These are phyloP conservation scores for Dinocampus coccinellae DNA, from an alignment of 2,888 invertebrate genomes.

Conservation along the genomic window DNA sequence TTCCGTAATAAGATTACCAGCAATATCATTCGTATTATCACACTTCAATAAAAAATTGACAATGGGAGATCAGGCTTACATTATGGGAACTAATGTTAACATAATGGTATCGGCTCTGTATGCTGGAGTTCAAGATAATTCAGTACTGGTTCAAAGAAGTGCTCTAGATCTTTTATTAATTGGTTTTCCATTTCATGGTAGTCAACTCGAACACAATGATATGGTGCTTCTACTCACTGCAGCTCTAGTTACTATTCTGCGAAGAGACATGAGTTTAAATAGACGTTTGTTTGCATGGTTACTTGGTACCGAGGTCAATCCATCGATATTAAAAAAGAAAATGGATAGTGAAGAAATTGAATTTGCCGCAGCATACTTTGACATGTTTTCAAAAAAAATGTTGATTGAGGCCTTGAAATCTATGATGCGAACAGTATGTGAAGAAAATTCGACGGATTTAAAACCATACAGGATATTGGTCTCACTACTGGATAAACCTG, in stretches of 20 bases:
- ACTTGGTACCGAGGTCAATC: slow-evolving; percentile 78
- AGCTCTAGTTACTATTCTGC: slow-evolving; percentile 80
- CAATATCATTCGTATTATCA: slow-evolving; percentile 82
- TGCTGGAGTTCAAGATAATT: slow-evolving; percentile 83
- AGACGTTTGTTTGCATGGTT: slow-evolving; percentile 88
- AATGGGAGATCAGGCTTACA: slow-evolving; percentile 85
- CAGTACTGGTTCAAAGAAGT: slow-evolving; percentile 87
- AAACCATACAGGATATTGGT: slow-evolving; percentile 84
- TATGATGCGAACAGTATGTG: slow-evolving; percentile 72
- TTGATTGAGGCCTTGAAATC: slow-evolving; percentile 76
- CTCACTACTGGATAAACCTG: slow-evolving; percentile 87
- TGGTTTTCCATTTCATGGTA: slow-evolving; percentile 88
- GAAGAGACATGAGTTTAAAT: slow-evolving; percentile 92
- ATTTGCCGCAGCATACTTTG: slow-evolving; percentile 74
- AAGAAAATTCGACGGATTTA: slow-evolving; percentile 75
- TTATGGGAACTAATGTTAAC: slow-evolving; percentile 87
- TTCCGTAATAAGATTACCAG: slow-evolving; percentile 84
- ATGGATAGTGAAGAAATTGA: slow-evolving; percentile 58
- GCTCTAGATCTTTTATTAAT: slow-evolving; percentile 85
- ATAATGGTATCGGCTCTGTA: slow-evolving; percentile 85
- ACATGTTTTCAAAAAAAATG: slow-evolving; percentile 77
- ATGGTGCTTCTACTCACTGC: slow-evolving; percentile 81
- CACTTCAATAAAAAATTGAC: slow-evolving; percentile 84
- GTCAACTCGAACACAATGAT: slow-evolving; percentile 77
- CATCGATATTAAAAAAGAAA: slow-evolving; percentile 62